These are phyloP conservation scores for Yponomeuta plumbellus DNA, from an alignment of 2,888 invertebrate species.

Conservation along the genomic window DNA sequence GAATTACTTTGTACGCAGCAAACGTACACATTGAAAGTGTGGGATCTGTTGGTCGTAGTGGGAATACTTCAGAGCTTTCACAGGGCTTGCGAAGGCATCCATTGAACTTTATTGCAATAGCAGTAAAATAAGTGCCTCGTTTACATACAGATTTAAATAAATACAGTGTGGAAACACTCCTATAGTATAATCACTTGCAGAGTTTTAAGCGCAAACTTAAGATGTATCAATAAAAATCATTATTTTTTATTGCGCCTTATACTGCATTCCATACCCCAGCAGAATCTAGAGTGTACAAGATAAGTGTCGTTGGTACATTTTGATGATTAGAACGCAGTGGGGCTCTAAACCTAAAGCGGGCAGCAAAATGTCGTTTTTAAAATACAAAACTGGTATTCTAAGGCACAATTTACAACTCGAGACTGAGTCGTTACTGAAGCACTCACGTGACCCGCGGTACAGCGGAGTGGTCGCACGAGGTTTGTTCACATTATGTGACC, in stretches of 20 bases:
- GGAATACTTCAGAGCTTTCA: constrained; percentile 17
- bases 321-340: background rate
- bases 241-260: background rate
- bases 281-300: background rate
- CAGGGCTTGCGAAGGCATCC: background rate
- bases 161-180: background rate
- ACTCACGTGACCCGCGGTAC: background rate
- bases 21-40: constrained; percentile 33
- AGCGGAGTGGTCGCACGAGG: background rate
- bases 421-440: constrained; percentile 23
- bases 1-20: constrained; percentile 48
- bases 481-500: no score
- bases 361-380: constrained; percentile 35
- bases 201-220: background rate
- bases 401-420: constrained; percentile 55
- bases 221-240: background rate
- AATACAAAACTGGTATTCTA: constrained; percentile 49
- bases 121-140: background rate
- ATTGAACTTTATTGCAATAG: background rate
- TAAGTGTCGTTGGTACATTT: background rate
- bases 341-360: constrained; percentile 6
- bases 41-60: constrained; percentile 25
- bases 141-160: background rate
- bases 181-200: background rate
- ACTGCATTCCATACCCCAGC: background rate